Percentiles rank a stretch among this genome's conserved stretches.
Evolutionary conservation across 2,113 vertebrate species (phyloP).

Genomic region (Panthera leo): DNA sequence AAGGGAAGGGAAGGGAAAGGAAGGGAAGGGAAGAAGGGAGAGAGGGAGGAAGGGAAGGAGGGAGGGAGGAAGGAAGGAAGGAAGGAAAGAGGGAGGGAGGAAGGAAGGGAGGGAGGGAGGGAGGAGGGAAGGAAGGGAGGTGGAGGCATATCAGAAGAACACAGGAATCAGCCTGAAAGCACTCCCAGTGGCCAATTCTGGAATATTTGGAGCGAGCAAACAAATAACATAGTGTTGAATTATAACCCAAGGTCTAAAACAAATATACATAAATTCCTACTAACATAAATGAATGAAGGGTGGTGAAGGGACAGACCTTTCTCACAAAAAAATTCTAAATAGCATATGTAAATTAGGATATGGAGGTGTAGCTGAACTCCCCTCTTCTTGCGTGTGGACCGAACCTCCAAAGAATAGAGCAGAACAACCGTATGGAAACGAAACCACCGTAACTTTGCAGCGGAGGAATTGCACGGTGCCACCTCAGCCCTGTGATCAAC

Average conservation of each 20-base stretch:
- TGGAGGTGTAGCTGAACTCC: neutral
- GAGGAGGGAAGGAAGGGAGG: neutral
- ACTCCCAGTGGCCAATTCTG: neutral
- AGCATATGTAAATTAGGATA: neutral
- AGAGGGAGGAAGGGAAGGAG: too few relatives aligned
- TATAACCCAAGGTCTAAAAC: neutral
- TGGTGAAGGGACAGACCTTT: neutral
- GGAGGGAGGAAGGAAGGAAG: too few relatives aligned
- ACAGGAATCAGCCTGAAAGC: neutral
- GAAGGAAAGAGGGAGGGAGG: accelerated
- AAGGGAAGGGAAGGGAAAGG: too few relatives aligned
- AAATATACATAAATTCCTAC: neutral
- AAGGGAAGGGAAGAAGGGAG: too few relatives aligned
- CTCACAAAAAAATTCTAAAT: neutral
- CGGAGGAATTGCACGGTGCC: neutral
- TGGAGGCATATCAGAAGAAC: neutral
- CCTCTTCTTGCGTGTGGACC: neutral
- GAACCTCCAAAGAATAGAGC: neutral
- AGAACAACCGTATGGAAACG: neutral
- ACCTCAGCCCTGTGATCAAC: too few relatives aligned
- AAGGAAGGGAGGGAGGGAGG: neutral
- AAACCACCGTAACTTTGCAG: neutral
- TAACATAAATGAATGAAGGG: neutral
- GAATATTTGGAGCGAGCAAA: neutral
- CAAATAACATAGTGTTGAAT: neutral